These are phyloP conservation scores for Nematostella vectensis DNA, from an alignment of 92 coral and sea anemone species.

Conservation along the genomic window DNA sequence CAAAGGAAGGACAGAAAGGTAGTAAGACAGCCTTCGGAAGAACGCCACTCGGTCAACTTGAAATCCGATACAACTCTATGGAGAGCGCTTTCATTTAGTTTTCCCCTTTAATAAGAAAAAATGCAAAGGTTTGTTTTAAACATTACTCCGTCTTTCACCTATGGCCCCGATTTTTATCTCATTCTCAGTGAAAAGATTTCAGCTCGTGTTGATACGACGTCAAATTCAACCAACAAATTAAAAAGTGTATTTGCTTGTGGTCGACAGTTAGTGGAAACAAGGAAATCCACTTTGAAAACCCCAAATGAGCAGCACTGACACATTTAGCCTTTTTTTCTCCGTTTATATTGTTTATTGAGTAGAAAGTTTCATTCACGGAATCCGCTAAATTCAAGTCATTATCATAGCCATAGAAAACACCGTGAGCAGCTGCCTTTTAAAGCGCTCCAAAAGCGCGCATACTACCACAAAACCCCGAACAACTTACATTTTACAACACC, in stretches of 20 bases:
- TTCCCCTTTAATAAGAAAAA: not conserved
- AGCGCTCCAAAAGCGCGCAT: conserved; percentile 62
- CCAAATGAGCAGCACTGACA: conserved; percentile 77
- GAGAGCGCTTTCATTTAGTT: not conserved
- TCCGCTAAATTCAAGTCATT: conserved; percentile 73
- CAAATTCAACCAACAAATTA: conserved; percentile 40
- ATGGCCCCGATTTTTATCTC: conserved; percentile 40
- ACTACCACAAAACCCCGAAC: conserved; percentile 52
- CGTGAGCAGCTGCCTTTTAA: conserved; percentile 26
- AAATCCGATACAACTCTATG: conserved; percentile 12
- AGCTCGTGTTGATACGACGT: conserved; percentile 21
- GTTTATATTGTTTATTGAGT: conserved; percentile 50
- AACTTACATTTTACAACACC: conserved; percentile 67
- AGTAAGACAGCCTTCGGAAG: conserved; percentile 5
- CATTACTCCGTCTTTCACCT: conserved; percentile 18
- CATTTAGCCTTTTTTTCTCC: conserved; percentile 47
- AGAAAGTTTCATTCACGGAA: conserved; percentile 49
- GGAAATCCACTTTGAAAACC: conserved; percentile 46
- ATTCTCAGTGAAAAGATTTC: conserved; percentile 7
- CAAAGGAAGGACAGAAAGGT: too few relatives aligned
- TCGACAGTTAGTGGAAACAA: conserved; percentile 17
- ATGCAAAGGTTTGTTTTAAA: not conserved
- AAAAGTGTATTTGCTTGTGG: conserved; percentile 24
- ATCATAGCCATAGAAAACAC: conserved; percentile 51
- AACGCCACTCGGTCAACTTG: not conserved